Conservation (phyloP, 2,113 vertebrate species). For the Bothrops jararaca region DNA sequence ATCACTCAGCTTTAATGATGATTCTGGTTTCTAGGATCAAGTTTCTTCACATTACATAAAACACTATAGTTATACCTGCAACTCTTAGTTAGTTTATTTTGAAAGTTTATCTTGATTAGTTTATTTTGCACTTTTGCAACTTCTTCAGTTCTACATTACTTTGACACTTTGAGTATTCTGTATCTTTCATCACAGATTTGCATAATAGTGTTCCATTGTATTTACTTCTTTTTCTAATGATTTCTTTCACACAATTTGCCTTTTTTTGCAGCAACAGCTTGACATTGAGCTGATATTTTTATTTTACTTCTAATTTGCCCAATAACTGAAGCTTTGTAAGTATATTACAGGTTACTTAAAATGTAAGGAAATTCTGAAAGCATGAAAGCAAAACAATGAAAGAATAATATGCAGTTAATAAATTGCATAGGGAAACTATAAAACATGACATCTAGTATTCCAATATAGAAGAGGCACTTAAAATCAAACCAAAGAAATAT, state of each 20-base stretch:
- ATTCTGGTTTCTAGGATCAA: neutral
- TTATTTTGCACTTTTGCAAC: neutral
- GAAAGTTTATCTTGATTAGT: too few species aligned
- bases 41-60: neutral
- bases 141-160: neutral
- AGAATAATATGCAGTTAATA: neutral
- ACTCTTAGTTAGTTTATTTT: neutral
- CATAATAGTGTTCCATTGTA: neutral
- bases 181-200: neutral
- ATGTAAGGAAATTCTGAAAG: neutral
- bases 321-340: neutral
- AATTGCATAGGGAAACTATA: neutral
- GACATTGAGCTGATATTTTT: neutral
- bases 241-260: neutral
- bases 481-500: neutral
- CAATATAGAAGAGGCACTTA: neutral
- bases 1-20: neutral
- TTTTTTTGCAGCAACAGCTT: neutral
- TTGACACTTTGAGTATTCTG: neutral
- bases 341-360: neutral
- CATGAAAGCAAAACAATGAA: neutral
- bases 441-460: too few species aligned
- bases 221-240: neutral
- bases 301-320: neutral
- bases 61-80: neutral